phyloP scores from a whole-genome alignment of 2,113 vertebrate species.

The Gnathonemus echidnorhynchus region DNA sequence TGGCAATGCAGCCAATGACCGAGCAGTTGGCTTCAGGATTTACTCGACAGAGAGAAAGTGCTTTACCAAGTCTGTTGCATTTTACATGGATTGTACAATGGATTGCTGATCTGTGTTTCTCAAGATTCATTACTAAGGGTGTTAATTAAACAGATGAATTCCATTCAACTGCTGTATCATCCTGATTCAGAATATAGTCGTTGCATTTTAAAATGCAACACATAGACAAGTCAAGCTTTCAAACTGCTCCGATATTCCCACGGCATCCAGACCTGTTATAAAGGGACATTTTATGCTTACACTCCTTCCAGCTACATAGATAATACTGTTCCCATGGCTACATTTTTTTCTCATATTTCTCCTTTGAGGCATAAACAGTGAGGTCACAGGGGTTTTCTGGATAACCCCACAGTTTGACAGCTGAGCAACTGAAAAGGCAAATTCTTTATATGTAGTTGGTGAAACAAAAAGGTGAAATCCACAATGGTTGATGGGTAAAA shows the following conservation, averaged over 20 bases:
- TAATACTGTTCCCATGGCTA: conserved; percentile 1
- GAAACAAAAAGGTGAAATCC: not conserved
- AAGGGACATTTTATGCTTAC: conserved; percentile 44
- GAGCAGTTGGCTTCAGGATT: conserved; percentile 37
- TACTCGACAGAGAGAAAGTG: conserved; percentile 41
- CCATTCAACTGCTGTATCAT: conserved; percentile 28
- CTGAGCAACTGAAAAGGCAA: not conserved
- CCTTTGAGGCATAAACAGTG: conserved; percentile 8
- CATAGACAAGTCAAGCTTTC: conserved; percentile 51
- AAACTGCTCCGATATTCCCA: conserved; percentile 48
- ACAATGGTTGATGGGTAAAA: not conserved
- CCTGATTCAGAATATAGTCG: conserved; percentile 44
- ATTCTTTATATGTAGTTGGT: not conserved
- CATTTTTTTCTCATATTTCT: not conserved
- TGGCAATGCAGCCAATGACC: not conserved
- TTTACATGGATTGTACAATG: conserved; percentile 50
- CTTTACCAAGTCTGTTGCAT: conserved; percentile 45
- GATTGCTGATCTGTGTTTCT: conserved; percentile 42
- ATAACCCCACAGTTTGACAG: conserved; percentile 10
- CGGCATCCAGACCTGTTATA: conserved; percentile 24
- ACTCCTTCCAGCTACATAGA: conserved; percentile 5
- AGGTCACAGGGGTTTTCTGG: conserved; percentile 1
- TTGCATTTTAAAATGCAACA: conserved; percentile 63
- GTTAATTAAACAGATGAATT: conserved; percentile 40
- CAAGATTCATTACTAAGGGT: conserved; percentile 7